Base-by-base conservation (phyloP, 2,888 invertebrate species). In the Acronicta leporina region DNA sequence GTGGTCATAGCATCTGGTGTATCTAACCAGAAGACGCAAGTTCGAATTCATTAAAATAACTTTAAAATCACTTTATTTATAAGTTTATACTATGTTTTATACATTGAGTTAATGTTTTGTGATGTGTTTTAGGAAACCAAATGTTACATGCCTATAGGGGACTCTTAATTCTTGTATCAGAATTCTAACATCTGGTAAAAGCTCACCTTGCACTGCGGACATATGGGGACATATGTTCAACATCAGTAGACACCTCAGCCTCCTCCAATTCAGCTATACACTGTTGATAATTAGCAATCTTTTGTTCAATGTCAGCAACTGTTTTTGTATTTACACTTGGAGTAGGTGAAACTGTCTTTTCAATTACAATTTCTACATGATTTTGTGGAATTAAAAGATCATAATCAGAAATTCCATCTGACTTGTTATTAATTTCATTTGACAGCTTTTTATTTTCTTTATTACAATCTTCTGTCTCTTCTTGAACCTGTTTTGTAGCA, bases 231-330 rank as follows among this genome's bases (percentile, higher is more conserved):
- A 0, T 0, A 5, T 0, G 0, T 3, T 2, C 0, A 43, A 0
- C 57, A 65, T 89, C 81, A 33, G 58, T 30, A 13, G 42, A 48
- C 2, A 91, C 90, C 68, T 87, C 88, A 30, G 55, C 9, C 25
- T 82, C 65, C 38, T 89, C 89, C n/a, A 85, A 63, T n/a, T 61
- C 0, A n/a, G 63, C 63, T 47, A 91, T 81, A 7, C 20, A 25
- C 7, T 40, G 7, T 67, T 87, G 85, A 49, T 48, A 85, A 0
- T 0, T 1, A 5, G 52, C 65, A 58, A 90, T 90, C 55, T 75
- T 42, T 0, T 40, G 27, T 79, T 88, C 87, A 56, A 88, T 73
- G 9, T 13, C 0, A 44, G 63, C 55, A 20, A 85, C 72, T 65
- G 25, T 16, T 15, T 33, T 15, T 10, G 30, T n/a, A 9, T 48